Evolutionary conservation across 2,888 invertebrate species (phyloP).

Genomic region (Hesperia comma): DNA sequence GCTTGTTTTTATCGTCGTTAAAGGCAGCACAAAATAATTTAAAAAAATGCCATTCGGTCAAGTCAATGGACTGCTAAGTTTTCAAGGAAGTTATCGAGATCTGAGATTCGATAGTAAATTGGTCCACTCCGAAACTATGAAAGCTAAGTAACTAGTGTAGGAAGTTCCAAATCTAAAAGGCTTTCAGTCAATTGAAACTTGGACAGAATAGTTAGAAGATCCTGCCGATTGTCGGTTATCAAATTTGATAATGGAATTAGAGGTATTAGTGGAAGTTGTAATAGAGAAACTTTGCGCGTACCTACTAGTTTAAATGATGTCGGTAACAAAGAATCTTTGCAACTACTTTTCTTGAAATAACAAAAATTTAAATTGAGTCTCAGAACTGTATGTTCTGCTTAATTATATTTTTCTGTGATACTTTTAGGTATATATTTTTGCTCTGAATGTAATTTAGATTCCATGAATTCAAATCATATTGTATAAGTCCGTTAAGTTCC

Average conservation of each 20-base stretch:
- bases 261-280: constrained; percentile 27
- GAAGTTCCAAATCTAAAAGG: constrained; percentile 41
- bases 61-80: constrained; percentile 13
- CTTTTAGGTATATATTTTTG: too few species aligned
- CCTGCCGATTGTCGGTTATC: constrained; percentile 27
- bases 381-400: too few species aligned
- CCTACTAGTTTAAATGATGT: constrained; percentile 16
- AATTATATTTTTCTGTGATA: too few species aligned
- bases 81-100: constrained; percentile 18
- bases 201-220: constrained; percentile 37
- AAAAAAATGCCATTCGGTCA: constrained; percentile 9
- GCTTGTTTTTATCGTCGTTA: constrained; percentile 17
- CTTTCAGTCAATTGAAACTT: constrained; percentile 67
- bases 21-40: not conserved
- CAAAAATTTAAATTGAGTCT: not conserved
- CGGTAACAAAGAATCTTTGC: constrained; percentile 4
- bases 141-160: constrained; percentile 19
- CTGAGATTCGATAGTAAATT: constrained; percentile 12
- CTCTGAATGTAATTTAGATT: too few species aligned
- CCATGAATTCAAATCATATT: too few species aligned
- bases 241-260: constrained; percentile 36
- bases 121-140: constrained; percentile 16
- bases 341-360: not conserved
- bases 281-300: constrained; percentile 15
- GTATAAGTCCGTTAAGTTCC: too few species aligned